These are phyloP conservation scores for Pseudanteris insignis DNA, from an alignment of 2,888 invertebrate species.

Conservation along the genomic window DNA sequence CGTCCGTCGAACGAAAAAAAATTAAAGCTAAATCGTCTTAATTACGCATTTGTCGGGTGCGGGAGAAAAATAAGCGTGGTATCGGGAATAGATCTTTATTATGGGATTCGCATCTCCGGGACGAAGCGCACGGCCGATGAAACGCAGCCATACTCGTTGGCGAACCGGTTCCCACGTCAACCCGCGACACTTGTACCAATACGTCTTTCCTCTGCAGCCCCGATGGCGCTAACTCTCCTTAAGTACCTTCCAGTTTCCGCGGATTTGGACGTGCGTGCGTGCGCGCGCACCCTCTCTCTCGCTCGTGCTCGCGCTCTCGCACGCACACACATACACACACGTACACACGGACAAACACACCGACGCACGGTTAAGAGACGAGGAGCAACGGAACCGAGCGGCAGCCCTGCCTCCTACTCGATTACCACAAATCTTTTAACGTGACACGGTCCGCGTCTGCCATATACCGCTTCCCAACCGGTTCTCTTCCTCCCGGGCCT, in stretches of 20 bases:
- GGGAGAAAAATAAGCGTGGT: slow-evolving; percentile 18
- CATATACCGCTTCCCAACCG: slow-evolving; percentile 55
- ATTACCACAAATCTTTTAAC: slow-evolving; percentile 48
- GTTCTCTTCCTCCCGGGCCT: slow-evolving; percentile 48
- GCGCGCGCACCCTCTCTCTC: slow-evolving; percentile 7
- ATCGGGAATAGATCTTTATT: slow-evolving; percentile 47
- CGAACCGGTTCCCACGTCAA: slow-evolving; percentile 57
- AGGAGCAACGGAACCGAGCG: slow-evolving; percentile 28
- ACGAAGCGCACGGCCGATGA: slow-evolving; percentile 47
- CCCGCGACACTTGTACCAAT: slow-evolving; percentile 50
- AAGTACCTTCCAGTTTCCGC: slow-evolving; percentile 48
- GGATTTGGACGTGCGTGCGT: slow-evolving; percentile 25
- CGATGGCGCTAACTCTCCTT: slow-evolving; percentile 47
- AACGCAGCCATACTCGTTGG: slow-evolving; percentile 57
- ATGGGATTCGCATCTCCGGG: slow-evolving; percentile 50
- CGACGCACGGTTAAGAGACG: too few species aligned
- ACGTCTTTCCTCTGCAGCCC: slow-evolving; percentile 49
- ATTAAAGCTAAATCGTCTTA: slow-evolving; percentile 27
- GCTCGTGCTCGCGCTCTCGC: slow-evolving; percentile 8
- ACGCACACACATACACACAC: slow-evolving; percentile 1
- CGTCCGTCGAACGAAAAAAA: slow-evolving; percentile 7
- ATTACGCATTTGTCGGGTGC: slow-evolving; percentile 23
- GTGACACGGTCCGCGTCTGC: slow-evolving; percentile 43
- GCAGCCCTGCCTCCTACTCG: slow-evolving; percentile 48
- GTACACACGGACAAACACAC: too few species aligned